Evolutionary conservation across 1,140 invertebrate genomes (phyloP), one percentile per base, ranked within the genome.

Genomic region (Megalonaias nervosa): DNA sequence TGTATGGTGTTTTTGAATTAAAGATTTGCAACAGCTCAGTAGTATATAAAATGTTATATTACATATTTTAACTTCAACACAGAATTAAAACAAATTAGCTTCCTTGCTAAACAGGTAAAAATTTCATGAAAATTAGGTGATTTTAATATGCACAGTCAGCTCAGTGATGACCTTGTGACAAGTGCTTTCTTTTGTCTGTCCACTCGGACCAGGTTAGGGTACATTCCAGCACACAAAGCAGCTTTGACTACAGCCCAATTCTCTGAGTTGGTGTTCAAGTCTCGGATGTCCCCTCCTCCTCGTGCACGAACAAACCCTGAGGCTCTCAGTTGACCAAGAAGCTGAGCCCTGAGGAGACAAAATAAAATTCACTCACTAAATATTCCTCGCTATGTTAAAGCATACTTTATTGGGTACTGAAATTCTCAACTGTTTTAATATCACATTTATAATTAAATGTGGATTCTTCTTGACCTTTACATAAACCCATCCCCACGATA

Each of bases 171-270:
- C 38, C 38, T 48, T 48, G 38, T 48, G 38, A 93, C 90, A 6
- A 94, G 83, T 72, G 92, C 92, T 59, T 87, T 88, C 73, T 93
- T 92, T 70, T 93, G 92, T 56, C 93, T 84, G 84, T 94, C 94
- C 14, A 94, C 92, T 61, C 94, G 92, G 62, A 96, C 95, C 38
- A 98, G 90, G 85, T 97, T 96, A 0, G 97, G 97, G 92, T 98
- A 98, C 48, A 96, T 91, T 5, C 97, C 97, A 48, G 94, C 95
- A 67, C 94, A 94, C 9, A 99, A 87, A 9, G 96, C 95, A 4
- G 96, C 97, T 90, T 98, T 99, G 0, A 99, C 95, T 17, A 98
- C 93, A 19, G 95, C 94, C 97, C 97, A 98, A 89, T 95, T 96
- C 84, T 95, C 94, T 1, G 97, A 96, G 91, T 97, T 96, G 0